These are phyloP conservation scores for Anoplophora glabripennis DNA, from an alignment of 1,140 invertebrate species.

Conservation along the genomic window DNA sequence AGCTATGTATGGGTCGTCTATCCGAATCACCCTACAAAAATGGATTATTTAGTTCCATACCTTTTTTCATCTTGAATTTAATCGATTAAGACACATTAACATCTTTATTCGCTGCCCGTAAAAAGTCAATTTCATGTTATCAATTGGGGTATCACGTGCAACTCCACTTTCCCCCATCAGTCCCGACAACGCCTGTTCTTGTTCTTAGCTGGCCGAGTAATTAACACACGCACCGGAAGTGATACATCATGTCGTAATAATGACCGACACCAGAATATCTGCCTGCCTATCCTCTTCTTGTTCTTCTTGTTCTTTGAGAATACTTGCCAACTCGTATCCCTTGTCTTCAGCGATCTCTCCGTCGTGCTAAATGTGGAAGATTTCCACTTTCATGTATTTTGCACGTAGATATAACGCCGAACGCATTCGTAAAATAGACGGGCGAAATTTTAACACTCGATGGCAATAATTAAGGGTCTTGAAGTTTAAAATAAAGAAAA, in stretches of 20 bases:
- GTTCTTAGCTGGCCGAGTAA: conserved; percentile 46
- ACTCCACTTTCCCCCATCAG: not conserved
- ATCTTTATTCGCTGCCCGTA: no score
- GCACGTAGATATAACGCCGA: no score
- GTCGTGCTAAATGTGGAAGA: conserved; percentile 6
- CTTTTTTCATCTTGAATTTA: no score
- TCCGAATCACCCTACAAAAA: no score
- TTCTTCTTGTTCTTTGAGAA: conserved; percentile 19
- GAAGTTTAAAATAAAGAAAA: no score
- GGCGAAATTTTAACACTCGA: no score
- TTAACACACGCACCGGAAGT: conserved; percentile 48
- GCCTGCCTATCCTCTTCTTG: conserved; percentile 10
- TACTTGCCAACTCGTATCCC: conserved; percentile 13
- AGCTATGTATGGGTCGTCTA: no score
- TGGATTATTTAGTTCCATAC: no score
- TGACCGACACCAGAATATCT: conserved; percentile 49
- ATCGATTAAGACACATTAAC: no score
- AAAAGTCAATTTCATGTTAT: no score
- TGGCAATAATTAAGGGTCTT: no score
- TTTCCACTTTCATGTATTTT: conserved; percentile 5
- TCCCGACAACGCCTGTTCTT: conserved; percentile 41
- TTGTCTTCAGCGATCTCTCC: conserved; percentile 11
- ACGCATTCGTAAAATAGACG: no score
- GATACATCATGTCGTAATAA: conserved; percentile 51
- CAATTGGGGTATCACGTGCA: not conserved